These are phyloP conservation scores for Proterorhinus semilunaris DNA, from an alignment of 2,113 vertebrate genomes.

Conservation along the genomic window DNA sequence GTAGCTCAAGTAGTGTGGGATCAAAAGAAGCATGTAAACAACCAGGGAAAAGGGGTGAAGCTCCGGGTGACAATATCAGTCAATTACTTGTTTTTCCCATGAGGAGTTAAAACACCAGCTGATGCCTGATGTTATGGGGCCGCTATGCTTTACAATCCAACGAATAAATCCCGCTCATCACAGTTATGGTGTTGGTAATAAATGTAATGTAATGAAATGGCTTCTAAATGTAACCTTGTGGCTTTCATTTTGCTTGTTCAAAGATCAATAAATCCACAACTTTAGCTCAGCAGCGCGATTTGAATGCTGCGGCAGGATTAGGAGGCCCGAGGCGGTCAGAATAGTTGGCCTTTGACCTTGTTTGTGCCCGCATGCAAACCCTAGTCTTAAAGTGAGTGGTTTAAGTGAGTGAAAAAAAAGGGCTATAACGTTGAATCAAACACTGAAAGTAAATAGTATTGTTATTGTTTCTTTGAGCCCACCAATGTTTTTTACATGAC, in stretches of 20 bases:
- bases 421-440: no score
- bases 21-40: conserved; percentile 61
- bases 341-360: conserved; percentile 41
- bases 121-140: conserved; percentile 17
- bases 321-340: conserved; percentile 23
- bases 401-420: not conserved
- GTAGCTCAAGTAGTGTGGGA: conserved; percentile 36
- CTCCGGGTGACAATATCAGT: conserved; percentile 57
- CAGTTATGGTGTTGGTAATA: not conserved
- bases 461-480: no score
- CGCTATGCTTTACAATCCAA: conserved; percentile 6
- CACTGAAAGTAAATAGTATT: no score
- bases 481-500: no score
- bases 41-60: conserved; percentile 48
- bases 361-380: conserved; percentile 14
- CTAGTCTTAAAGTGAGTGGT: not conserved
- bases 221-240: not conserved
- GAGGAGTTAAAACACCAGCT: conserved; percentile 7
- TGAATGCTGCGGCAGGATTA: conserved; percentile 28
- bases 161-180: not conserved
- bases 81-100: conserved; percentile 51
- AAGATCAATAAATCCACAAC: not conserved
- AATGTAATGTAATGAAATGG: not conserved
- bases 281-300: conserved; percentile 17
- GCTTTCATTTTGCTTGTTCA: conserved; percentile 1